phyloP scores from a whole-genome alignment of 1,140 invertebrate species.

The Melipona quadrifasciata region DNA sequence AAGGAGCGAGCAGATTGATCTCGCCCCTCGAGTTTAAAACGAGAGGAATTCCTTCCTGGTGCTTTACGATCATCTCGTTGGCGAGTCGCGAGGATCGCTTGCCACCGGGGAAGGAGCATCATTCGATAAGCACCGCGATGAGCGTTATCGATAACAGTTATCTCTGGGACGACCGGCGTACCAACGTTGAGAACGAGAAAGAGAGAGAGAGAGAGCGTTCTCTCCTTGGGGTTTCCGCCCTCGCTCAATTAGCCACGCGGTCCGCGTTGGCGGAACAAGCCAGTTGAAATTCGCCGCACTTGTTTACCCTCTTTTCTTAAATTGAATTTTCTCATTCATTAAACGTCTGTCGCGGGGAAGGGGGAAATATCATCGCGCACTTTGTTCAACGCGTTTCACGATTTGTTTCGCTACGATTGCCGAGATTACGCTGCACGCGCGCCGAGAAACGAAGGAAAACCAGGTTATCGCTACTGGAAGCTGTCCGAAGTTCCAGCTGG shows the following conservation, averaged over 20 bases:
- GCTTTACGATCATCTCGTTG: constrained; percentile 11
- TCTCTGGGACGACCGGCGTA: background rate
- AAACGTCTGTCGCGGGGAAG: background rate
- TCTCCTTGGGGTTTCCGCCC: background rate
- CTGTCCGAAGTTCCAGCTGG: background rate
- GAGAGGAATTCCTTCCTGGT: background rate
- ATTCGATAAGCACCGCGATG: constrained; percentile 18
- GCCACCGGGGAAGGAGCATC: background rate
- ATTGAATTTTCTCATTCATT: background rate
- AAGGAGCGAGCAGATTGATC: background rate
- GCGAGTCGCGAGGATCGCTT: constrained; percentile 12
- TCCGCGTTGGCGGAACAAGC: background rate
- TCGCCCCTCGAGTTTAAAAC: background rate
- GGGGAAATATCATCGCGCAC: background rate
- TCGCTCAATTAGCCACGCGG: background rate
- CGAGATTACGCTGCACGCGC: no score
- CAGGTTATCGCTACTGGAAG: background rate
- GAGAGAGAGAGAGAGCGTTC: no score
- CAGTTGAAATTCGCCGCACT: background rate
- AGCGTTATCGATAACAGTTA: constrained; percentile 46
- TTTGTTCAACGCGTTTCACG: background rate
- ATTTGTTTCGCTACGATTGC: background rate
- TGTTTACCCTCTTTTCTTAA: background rate
- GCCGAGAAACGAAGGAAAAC: background rate
- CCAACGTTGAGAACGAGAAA: background rate